phyloP scores from a whole-genome alignment of 2,797 vertebrate species.

The Acestrorhynchus altus region DNA sequence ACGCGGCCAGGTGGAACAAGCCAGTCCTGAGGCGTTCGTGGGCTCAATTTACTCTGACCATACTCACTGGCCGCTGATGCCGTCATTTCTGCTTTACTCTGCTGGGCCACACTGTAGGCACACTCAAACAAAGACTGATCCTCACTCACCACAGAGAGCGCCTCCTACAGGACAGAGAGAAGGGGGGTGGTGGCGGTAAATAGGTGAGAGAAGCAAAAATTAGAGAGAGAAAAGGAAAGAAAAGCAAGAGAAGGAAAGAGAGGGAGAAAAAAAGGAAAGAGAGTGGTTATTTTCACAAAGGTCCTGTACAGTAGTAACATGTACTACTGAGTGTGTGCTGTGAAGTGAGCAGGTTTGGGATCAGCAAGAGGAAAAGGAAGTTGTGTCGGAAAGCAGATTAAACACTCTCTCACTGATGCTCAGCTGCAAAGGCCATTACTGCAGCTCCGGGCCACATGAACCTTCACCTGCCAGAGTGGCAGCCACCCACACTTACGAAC shows the following conservation, averaged over 20 bases:
- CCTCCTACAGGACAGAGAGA: conserved; percentile 77
- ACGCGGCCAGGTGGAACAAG: conserved; percentile 81
- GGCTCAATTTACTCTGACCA: conserved; percentile 88
- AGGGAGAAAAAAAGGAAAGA: not conserved
- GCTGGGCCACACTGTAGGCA: conserved; percentile 83
- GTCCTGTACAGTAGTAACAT: not conserved
- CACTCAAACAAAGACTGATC: conserved; percentile 90
- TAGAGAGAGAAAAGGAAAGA: not conserved
- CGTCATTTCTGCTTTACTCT: conserved; percentile 85
- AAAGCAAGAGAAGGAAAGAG: not conserved
- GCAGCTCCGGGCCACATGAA: conserved; percentile 80
- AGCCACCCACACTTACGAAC: conserved; percentile 66
- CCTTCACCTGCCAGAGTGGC: conserved; percentile 80
- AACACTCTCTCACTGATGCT: conserved; percentile 85
- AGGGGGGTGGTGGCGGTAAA: too few relatives aligned
- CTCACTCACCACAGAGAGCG: conserved; percentile 88
- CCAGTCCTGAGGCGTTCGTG: conserved; percentile 83
- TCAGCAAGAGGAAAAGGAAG: conserved; percentile 88
- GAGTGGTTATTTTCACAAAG: not conserved
- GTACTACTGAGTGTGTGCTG: conserved; percentile 68
- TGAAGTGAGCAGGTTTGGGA: conserved; percentile 77
- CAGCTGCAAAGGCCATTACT: conserved; percentile 84
- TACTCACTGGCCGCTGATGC: conserved; percentile 87
- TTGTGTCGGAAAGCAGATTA: conserved; percentile 90
- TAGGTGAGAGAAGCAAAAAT: not conserved